Evolutionary conservation across 2,888 invertebrate genomes (phyloP).

Genomic region (Euproctis similis): DNA sequence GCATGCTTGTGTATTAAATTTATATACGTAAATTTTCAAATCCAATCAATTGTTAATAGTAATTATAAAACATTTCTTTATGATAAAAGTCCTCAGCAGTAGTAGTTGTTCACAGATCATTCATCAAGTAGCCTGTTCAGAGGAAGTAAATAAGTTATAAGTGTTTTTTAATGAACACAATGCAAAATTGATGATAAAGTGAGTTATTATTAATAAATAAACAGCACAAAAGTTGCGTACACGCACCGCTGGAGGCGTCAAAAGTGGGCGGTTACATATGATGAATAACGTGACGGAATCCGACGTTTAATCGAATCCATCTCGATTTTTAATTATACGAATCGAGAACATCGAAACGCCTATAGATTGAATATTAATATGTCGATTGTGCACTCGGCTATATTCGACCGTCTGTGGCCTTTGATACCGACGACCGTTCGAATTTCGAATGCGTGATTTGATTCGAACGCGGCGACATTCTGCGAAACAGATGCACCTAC

Average conservation of each 20-base stretch:
- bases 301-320: constrained; percentile 66
- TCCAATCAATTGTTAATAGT: too few species aligned
- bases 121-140: too few species aligned
- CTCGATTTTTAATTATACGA: constrained; percentile 74
- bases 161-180: too few species aligned
- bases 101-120: too few species aligned
- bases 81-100: too few species aligned
- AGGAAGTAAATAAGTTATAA: too few species aligned
- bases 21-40: too few species aligned
- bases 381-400: constrained; percentile 61
- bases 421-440: constrained; percentile 60
- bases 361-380: constrained; percentile 73
- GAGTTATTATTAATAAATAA: constrained; percentile 56
- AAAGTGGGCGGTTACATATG: constrained; percentile 69
- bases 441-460: constrained; percentile 66
- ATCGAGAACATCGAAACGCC: constrained; percentile 65
- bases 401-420: constrained; percentile 49
- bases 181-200: constrained; percentile 33
- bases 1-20: too few species aligned
- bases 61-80: too few species aligned
- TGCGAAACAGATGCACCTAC: constrained; percentile 47
- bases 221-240: constrained; percentile 58
- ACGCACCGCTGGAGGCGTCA: constrained; percentile 71
- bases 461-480: constrained; percentile 58
- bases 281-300: constrained; percentile 71